phyloP scores from a whole-genome alignment of 2,888 invertebrate species.

The Noctua fimbriata region DNA sequence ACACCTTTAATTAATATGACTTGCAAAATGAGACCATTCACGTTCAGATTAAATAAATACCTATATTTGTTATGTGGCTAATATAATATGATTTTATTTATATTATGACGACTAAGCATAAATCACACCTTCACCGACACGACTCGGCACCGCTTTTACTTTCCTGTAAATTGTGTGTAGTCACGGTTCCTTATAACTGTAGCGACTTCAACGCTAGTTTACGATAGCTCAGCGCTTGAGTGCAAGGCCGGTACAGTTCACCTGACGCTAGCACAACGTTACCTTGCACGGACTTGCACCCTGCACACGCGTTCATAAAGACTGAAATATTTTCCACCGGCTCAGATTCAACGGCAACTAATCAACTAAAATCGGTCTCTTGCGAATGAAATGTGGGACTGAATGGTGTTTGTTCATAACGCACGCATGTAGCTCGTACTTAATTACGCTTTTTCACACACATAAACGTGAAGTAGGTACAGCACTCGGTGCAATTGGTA shows the following conservation, averaged over 20 bases:
- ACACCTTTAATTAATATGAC: conserved; percentile 3
- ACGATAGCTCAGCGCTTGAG: conserved; percentile 71
- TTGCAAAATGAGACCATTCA: neutral
- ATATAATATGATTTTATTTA: conserved; percentile 1
- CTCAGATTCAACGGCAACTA: conserved; percentile 65
- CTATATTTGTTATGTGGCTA: neutral
- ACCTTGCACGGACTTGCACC: conserved; percentile 80
- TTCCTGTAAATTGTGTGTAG: conserved; percentile 79
- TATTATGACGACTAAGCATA: conserved; percentile 28
- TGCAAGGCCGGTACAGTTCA: conserved; percentile 68
- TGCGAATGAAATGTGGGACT: conserved; percentile 83
- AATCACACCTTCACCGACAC: conserved; percentile 65
- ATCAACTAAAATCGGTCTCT: conserved; percentile 77
- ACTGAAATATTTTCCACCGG: conserved; percentile 69
- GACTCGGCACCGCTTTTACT: conserved; percentile 83
- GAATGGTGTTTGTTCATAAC: conserved; percentile 77
- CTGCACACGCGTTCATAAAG: conserved; percentile 75
- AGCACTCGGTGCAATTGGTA: conserved; percentile 78
- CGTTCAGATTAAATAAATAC: conserved; percentile 17
- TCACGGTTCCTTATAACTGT: conserved; percentile 77
- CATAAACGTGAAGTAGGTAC: conserved; percentile 70
- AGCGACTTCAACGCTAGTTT: conserved; percentile 64
- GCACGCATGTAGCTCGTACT: conserved; percentile 77
- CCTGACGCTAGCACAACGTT: conserved; percentile 61
- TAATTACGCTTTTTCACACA: conserved; percentile 81